Conservation (phyloP, 2,888 invertebrate species). For the Aleiodes leptofemur region DNA sequence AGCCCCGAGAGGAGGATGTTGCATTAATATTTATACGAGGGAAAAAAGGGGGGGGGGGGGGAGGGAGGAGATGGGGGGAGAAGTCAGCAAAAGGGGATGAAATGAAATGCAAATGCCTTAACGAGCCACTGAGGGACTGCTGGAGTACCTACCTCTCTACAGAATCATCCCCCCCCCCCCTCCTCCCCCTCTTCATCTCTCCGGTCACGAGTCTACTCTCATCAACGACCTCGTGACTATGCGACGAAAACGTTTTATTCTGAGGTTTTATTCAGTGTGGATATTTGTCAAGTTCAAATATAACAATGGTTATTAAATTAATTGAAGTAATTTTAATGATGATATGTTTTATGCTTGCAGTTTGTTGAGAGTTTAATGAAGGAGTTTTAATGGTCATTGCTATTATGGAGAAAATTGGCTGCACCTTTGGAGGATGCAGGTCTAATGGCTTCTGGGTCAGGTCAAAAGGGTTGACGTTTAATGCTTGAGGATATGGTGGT, state of each 20-base stretch:
- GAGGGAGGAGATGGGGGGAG: slow-evolving; percentile 38
- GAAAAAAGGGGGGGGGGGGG: slow-evolving; percentile 57
- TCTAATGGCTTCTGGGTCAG: too few relatives aligned
- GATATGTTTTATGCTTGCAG: too few relatives aligned
- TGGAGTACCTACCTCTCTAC: slow-evolving; percentile 60
- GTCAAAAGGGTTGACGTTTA: too few relatives aligned
- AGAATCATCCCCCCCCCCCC: slow-evolving; percentile 37
- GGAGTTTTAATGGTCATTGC: too few relatives aligned
- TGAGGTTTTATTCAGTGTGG: neutral
- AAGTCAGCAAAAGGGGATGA: slow-evolving; percentile 57
- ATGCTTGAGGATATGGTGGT: too few relatives aligned
- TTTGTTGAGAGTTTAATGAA: too few relatives aligned
- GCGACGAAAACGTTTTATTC: slow-evolving; percentile 27
- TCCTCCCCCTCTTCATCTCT: neutral
- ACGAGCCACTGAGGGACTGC: slow-evolving; percentile 75
- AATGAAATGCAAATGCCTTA: slow-evolving; percentile 76
- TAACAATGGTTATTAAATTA: neutral
- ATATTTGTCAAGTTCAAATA: slow-evolving; percentile 12
- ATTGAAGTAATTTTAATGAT: too few relatives aligned
- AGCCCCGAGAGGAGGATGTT: slow-evolving; percentile 74
- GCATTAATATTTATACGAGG: slow-evolving; percentile 75
- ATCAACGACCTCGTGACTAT: slow-evolving; percentile 68
- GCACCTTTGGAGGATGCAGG: too few relatives aligned
- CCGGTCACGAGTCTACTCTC: slow-evolving; percentile 69
- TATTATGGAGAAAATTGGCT: too few relatives aligned